Evolutionary conservation across 2,113 vertebrate genomes (phyloP).

Genomic region (Bubo scandiacus): DNA sequence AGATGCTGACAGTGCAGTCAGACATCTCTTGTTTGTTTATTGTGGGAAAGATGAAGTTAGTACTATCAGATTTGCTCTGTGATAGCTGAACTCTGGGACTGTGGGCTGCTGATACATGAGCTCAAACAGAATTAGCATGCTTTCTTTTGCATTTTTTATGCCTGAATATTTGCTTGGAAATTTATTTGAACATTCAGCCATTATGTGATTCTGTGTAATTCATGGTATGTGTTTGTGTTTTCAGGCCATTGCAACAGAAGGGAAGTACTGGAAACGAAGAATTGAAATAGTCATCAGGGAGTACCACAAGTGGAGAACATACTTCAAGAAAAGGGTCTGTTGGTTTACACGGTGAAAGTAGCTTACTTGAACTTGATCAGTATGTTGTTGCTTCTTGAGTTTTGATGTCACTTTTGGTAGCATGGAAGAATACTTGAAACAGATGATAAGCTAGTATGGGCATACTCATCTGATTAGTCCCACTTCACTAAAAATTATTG

Average conservation of each 20-base stretch:
- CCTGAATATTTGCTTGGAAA: slow-evolving; percentile 41
- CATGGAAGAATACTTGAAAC: not conserved
- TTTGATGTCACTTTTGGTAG: not conserved
- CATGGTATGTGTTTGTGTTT: slow-evolving; percentile 10
- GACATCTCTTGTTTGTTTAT: not conserved
- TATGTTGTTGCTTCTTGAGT: not conserved
- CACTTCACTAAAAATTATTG: not conserved
- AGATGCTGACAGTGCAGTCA: not conserved
- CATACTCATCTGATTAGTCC: not conserved
- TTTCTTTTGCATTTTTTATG: slow-evolving; percentile 50
- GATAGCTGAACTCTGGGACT: not conserved
- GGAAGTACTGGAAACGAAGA: slow-evolving; percentile 92
- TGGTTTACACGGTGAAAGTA: not conserved
- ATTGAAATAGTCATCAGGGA: slow-evolving; percentile 96
- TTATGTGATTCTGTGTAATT: not conserved
- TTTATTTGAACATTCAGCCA: not conserved
- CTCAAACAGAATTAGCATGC: slow-evolving; percentile 16
- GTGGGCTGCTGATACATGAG: slow-evolving; percentile 6
- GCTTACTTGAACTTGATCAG: not conserved
- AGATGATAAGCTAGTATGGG: not conserved
- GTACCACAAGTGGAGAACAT: slow-evolving; percentile 98
- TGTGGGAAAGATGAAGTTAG: not conserved
- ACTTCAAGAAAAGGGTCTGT: slow-evolving; percentile 97
- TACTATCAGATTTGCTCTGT: not conserved
- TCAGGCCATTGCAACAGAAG: slow-evolving; percentile 88